A percentile compares a stretch with the other conserved stretches of the same genome.
These are phyloP conservation scores for Daubentonia madagascariensis DNA, from an alignment of 2,113 vertebrate species.

Conservation along the genomic window DNA sequence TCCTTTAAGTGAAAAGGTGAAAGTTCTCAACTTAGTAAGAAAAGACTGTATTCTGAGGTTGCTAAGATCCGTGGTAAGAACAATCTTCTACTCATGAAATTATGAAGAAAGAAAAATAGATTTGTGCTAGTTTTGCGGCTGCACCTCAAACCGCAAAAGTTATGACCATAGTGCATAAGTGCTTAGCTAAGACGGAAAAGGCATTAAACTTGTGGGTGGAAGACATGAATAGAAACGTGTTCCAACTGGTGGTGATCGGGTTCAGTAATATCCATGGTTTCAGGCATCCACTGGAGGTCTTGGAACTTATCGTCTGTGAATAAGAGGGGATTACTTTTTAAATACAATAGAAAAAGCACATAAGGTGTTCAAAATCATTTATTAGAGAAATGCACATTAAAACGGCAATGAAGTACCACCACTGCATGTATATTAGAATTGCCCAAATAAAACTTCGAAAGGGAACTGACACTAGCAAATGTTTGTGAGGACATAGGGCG, in stretches of 20 bases:
- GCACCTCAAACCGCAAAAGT: background rate
- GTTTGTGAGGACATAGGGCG: background rate
- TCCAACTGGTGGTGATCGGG: background rate
- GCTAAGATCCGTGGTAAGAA: background rate
- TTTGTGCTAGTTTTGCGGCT: background rate
- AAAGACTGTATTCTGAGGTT: background rate
- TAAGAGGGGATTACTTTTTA: background rate
- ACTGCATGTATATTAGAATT: background rate
- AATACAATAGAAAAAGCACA: background rate
- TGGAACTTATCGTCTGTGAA: background rate
- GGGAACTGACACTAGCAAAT: background rate
- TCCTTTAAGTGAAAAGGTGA: background rate
- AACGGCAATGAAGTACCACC: background rate
- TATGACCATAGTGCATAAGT: background rate
- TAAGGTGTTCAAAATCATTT: background rate
- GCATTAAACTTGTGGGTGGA: background rate
- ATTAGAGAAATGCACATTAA: background rate
- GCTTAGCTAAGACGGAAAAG: background rate
- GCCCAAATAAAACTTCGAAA: background rate
- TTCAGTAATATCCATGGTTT: background rate
- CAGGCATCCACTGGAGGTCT: background rate
- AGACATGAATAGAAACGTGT: background rate
- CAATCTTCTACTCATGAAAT: background rate
- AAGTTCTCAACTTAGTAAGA: background rate
- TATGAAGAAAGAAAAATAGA: background rate